Conservation (phyloP, 1,140 invertebrate species). For the Kradibia gibbosae region DNA sequence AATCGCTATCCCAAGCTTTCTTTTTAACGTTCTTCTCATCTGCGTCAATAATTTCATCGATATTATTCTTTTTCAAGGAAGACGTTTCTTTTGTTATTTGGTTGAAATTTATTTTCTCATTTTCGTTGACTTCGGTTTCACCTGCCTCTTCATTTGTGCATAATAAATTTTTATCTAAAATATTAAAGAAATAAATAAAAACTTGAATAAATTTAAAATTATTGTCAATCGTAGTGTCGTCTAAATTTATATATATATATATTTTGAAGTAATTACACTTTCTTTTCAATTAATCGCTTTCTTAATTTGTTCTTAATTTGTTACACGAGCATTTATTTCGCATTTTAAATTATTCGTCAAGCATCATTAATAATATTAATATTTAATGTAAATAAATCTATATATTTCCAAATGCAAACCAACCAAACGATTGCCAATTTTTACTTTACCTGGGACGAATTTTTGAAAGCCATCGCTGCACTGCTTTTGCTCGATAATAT, state of each 20-base stretch:
- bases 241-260: not conserved
- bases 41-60: not conserved
- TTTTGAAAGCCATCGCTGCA: not conserved
- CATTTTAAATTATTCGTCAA: too few relatives aligned
- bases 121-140: not conserved
- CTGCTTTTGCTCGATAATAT: conserved; percentile 4
- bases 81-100: not conserved
- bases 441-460: conserved; percentile 1
- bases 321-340: too few relatives aligned
- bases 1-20: conserved; percentile 30
- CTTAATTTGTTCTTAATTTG: too few relatives aligned
- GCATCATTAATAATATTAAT: not conserved
- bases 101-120: not conserved
- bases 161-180: not conserved
- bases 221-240: not conserved
- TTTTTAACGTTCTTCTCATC: conserved; percentile 1
- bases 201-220: not conserved
- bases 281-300: too few relatives aligned
- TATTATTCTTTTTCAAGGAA: not conserved
- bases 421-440: not conserved
- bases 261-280: not conserved
- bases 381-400: not conserved
- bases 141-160: not conserved
- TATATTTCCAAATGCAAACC: not conserved
- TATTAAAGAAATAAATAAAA: not conserved